Base-by-base conservation (phyloP, 2,797 vertebrate species). In the Gephyroberyx darwinii region DNA sequence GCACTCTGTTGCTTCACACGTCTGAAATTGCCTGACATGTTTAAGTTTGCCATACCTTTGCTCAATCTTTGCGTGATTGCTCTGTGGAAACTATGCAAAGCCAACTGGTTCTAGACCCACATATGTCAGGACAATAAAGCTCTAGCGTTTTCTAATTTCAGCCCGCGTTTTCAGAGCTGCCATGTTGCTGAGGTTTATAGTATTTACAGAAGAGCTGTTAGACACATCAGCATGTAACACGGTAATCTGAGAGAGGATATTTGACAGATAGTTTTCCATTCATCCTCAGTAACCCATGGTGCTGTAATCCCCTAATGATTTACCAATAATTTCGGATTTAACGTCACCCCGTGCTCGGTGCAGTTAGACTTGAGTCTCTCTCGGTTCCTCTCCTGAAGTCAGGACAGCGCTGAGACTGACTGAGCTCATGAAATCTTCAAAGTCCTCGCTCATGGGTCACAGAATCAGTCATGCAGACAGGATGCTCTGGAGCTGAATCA, bases 21-120 rank as follows among this genome's bases (percentile, higher is more conserved):
- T 92, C 84, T 88, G 79, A 89, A 89, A 92, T 86, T 85, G 91
- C 80, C 90, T 91, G 90, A 91, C 91, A 88, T 86, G 91, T 92
- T 92, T 89, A 87, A 91, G 88, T 91, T 90, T 76, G 79, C 83
- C 53, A 67, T 77, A 92, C 90, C 90, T 92, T 91, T 82, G 78
- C 87, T 88, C 87, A 80, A 58, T 78, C 79, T 78, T 69, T 69
- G 70, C 74, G 75, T 30, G 66, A 83, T 86, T 83, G 70, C 83
- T 81, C 81, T 43, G 62, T 14, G 69, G 74, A 82, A 84, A 77
- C 83, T 74, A 51, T 8, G 85, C 62, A 74, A 77, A 82, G 75
- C 83, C 77, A 54, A 86, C 81, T 68, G 82, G 84, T 83, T 90
- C 78, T 78, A 90, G 90, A 90, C 90, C 89, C 90, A 91, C 85